Evolutionary conservation across 2,888 invertebrate species (phyloP), one percentile per base, ranked within the genome.

Genomic region (Fissipunctia ypsillon): DNA sequence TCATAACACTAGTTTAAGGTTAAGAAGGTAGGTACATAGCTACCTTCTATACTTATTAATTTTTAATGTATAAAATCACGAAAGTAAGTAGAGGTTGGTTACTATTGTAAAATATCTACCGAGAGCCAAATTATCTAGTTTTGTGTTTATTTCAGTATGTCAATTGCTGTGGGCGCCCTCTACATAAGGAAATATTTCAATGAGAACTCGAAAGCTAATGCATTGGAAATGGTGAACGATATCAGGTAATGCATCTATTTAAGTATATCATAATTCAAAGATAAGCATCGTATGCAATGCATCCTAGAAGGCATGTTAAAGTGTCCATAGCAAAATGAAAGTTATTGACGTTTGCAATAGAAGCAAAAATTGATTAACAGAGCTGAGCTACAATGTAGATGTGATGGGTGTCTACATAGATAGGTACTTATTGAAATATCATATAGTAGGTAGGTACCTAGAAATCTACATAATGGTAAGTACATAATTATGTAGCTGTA

Each of bases 151-250:
- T 91, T 41, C 93, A 97, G 98, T 91, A 96, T 98, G 92, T 97
- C 97, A 16, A 97, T 98, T 74, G 97, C 98, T 19, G 97, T 98
- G 45, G 99, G 99, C 43, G 98, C 99, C 12, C 96, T 99, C 9
- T 99, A 99, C 93, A 98, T 99, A 4, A 97, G 98, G 69, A 98
- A 98, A 90, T 98, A 98, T 92, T 99, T 99, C 96, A 97, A 98
- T 85, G 98, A 98, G 91, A 97, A 98, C 69, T 98, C 99, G 0
- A 98, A 98, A 91, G 97, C 97, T 65, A 98, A 97, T 84, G 99
- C 99, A 0, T 93, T 98, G 79, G 98, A 98, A 92, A 99, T 99
- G 98, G 99, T 99, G 0, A 96, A 97, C 70, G 98, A 98, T 86
- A 99, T 99, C 85, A 97, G 98, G 96, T 96, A 90, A 10, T 69